Conservation (phyloP, 1,140 invertebrate genomes). For the Bombus picipes region DNA sequence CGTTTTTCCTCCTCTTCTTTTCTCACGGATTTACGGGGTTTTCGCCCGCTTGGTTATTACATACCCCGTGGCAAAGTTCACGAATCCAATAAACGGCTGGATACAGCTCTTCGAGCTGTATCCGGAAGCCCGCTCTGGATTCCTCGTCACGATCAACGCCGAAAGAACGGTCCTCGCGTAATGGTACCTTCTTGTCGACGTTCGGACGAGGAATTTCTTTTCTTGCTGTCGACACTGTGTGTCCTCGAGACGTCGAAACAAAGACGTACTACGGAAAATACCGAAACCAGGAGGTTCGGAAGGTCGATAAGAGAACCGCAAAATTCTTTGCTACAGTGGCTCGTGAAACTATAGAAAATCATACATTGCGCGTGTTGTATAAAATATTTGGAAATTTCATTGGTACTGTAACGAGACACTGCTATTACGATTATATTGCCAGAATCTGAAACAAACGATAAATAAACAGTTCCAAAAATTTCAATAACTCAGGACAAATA, state of each 20-base stretch:
- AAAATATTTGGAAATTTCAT: background rate
- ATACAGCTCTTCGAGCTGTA: slow-evolving; percentile 35
- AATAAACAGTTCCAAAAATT: background rate
- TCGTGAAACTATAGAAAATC: background rate
- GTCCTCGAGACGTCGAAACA: background rate
- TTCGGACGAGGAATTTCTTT: slow-evolving; percentile 28
- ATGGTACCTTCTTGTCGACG: slow-evolving; percentile 40
- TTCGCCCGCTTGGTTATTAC: slow-evolving; percentile 46
- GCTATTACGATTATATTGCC: background rate
- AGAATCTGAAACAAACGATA: background rate
- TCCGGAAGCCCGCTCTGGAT: slow-evolving; percentile 57
- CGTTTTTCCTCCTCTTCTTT: background rate
- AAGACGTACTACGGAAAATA: slow-evolving; percentile 10
- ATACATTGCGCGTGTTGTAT: background rate
- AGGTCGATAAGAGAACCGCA: background rate
- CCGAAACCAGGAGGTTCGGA: background rate
- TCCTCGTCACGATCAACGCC: slow-evolving; percentile 58
- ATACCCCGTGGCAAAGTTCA: slow-evolving; percentile 58
- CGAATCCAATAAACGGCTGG: slow-evolving; percentile 58
- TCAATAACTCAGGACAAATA: too few relatives aligned
- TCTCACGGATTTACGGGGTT: slow-evolving; percentile 50
- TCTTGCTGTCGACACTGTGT: background rate
- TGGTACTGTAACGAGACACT: too few relatives aligned
- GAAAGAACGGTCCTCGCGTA: slow-evolving; percentile 36
- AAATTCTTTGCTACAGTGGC: too few relatives aligned